These are phyloP conservation scores for Dunckerocampus dactyliophorus DNA, from an alignment of 2,113 vertebrate genomes.

Conservation along the genomic window DNA sequence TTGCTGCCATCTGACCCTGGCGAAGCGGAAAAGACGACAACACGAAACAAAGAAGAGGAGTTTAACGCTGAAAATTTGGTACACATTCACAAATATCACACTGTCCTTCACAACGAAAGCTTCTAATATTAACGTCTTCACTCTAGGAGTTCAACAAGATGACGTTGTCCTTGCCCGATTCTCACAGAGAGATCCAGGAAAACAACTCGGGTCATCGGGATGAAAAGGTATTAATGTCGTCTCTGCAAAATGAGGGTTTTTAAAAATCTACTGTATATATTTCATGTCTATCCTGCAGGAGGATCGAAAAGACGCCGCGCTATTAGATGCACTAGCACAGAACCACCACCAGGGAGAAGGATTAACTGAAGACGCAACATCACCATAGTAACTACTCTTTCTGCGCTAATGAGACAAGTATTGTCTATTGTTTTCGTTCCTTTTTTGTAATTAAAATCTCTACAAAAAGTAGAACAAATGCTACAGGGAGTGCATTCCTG, in stretches of 20 bases:
- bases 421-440: not conserved
- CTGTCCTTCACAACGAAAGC: not conserved
- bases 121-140: not conserved
- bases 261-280: not conserved
- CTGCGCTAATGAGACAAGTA: conserved; percentile 19
- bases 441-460: not conserved
- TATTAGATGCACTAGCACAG: conserved; percentile 5
- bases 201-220: not conserved
- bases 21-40: conserved; percentile 1
- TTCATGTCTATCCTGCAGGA: conserved; percentile 31
- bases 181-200: conserved; percentile 6
- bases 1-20: conserved; percentile 12
- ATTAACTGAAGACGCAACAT: conserved; percentile 5
- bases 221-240: conserved; percentile 7
- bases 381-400: not conserved
- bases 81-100: conserved; percentile 12
- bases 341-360: conserved; percentile 18
- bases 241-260: not conserved
- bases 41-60: conserved; percentile 10
- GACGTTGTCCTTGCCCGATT: conserved; percentile 13
- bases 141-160: conserved; percentile 35
- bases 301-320: not conserved
- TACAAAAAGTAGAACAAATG: not conserved
- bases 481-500: not conserved
- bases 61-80: conserved; percentile 38